Evolutionary conservation across 2,113 vertebrate species (phyloP), one percentile per base, ranked within the genome.

Genomic region (Solea solea): DNA sequence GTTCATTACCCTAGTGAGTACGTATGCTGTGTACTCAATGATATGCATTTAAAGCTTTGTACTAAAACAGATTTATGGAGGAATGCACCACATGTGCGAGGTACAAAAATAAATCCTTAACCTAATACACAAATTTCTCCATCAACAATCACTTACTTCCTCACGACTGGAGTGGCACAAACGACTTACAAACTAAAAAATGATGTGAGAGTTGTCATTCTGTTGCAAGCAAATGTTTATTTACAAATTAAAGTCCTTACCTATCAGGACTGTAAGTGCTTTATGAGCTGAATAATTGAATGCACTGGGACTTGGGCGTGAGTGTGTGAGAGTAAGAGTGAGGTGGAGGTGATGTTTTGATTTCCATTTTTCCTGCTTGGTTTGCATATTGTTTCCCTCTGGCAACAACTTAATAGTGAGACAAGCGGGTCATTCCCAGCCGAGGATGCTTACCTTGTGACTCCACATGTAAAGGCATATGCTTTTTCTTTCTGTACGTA

Each of bases 381-480:
- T 93, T 92, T 92, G 86, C 90, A 94, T 91, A 89, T 92, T 82
- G 72, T 80, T 84, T 73, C 83, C 90, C 87, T 82, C 72, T 7
- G 79, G 90, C 87, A 78, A 69, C 75, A 86, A 82, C 70, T 61
- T 83, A 85, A 86, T 91, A 94, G 92, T 91, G 90, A 91, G 88
- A 85, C 88, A 86, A 87, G 86, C 90, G 81, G 90, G 90, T 92
- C 83, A 88, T 80, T 88, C 74, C 78, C 76, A 71, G 81, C 65
- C 76, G 83, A 68, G 73, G 81, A 86, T 77, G 76, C 85, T 88
- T 82, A 86, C 81, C 55, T 15, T 77, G 74, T 59, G 69, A 69
- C 74, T 78, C 67, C 71, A 79, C 73, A 48, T 56, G 59, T 66
- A 64, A 45, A 61, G 46, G 72, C 59, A 54, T 64, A 51, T 8